These are phyloP conservation scores for Rugalucina vietnamica DNA, from an alignment of 2,888 invertebrate species.

Conservation along the genomic window DNA sequence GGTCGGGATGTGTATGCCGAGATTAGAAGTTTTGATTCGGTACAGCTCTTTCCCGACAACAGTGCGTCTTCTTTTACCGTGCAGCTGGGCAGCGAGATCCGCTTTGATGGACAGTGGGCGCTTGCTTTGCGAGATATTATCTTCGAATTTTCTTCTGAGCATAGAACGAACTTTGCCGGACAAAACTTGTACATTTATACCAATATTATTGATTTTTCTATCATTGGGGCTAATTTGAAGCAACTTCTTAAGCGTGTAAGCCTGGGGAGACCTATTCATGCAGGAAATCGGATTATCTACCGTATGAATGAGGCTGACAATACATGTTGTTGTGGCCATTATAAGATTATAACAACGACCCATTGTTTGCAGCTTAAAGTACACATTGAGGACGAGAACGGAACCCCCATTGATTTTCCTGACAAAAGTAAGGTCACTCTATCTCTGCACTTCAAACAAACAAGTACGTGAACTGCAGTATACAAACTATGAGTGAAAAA, in stretches of 20 bases:
- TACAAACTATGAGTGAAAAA: constrained; percentile 1
- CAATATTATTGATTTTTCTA: not conserved
- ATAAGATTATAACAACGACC: not conserved
- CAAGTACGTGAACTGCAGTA: not conserved
- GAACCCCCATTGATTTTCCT: not conserved
- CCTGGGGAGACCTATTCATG: not conserved
- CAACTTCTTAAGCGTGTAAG: constrained; percentile 3
- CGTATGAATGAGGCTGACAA: not conserved
- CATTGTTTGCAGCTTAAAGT: constrained; percentile 1
- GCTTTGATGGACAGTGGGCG: not conserved
- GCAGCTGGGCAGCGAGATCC: not conserved
- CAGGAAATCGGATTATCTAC: not conserved
- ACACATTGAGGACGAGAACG: not conserved
- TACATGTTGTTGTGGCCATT: not conserved
- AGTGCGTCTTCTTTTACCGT: not conserved
- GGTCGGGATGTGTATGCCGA: not conserved
- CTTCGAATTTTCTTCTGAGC: too few species aligned
- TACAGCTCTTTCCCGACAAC: not conserved
- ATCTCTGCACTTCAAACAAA: constrained; percentile 10
- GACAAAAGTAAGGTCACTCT: not conserved
- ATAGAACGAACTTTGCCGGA: too few species aligned
- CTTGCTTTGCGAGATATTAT: not conserved
- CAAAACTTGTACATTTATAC: not conserved
- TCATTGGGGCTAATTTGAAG: not conserved
- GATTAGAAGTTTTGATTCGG: not conserved